Evolutionary conservation across 2,888 invertebrate genomes (phyloP).

Genomic region (Brachypterus glaber): DNA sequence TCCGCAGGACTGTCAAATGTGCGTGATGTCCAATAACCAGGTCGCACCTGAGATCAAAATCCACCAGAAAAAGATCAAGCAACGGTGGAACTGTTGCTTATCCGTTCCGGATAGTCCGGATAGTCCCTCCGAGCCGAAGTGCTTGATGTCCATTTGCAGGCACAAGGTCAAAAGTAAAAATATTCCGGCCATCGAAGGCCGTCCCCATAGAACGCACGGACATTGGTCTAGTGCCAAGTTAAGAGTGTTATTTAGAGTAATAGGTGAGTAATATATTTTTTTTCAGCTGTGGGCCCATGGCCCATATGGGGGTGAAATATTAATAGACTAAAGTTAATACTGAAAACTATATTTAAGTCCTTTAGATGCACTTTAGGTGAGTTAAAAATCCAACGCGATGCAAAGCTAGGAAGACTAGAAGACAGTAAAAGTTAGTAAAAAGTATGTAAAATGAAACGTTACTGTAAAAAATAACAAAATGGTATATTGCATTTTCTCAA

Average conservation of each 20-base stretch:
- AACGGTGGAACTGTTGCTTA: conserved; percentile 52
- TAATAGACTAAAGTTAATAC: no score
- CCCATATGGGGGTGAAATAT: no score
- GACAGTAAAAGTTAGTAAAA: no score
- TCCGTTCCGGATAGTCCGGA: conserved; percentile 52
- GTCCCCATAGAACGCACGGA: conserved; percentile 33
- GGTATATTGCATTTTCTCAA: no score
- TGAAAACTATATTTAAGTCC: no score
- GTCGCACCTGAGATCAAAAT: conserved; percentile 29
- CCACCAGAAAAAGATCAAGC: conserved; percentile 33
- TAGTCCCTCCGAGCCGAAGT: conserved; percentile 39
- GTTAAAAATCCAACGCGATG: no score
- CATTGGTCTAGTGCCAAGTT: conserved; percentile 41
- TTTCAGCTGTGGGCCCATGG: no score
- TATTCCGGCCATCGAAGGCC: conserved; percentile 28
- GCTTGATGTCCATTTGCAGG: conserved; percentile 37
- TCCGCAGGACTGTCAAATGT: conserved; percentile 37
- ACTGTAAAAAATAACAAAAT: no score
- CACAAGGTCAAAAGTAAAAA: conserved; percentile 32
- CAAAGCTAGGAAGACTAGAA: no score
- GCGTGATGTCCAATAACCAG: conserved; percentile 30
- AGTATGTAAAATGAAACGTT: no score
- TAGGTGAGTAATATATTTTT: conserved; percentile 26
- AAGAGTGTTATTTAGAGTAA: conserved; percentile 37
- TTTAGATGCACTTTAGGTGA: no score